Evolutionary conservation across 2,888 invertebrate species (phyloP).

Genomic region (Neria commutata): DNA sequence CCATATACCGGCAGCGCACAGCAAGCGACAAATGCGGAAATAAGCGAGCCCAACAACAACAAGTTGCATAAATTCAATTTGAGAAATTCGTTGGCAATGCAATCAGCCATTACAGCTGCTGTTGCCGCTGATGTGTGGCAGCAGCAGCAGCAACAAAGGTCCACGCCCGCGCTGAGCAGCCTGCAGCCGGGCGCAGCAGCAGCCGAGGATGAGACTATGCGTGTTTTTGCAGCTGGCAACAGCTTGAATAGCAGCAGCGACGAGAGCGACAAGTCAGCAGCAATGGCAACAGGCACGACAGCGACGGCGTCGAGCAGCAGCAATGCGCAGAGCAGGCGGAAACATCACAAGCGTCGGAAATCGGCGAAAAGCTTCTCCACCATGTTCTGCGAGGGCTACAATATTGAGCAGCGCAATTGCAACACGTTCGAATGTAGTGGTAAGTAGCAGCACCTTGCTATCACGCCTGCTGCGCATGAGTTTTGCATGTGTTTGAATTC

Average conservation of each 20-base stretch:
- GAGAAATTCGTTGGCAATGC: background rate
- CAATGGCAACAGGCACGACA: conserved; percentile 34
- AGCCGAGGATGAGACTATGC: background rate
- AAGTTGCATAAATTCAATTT: conserved; percentile 34
- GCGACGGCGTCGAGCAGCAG: conserved; percentile 10
- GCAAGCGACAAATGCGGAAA: conserved; percentile 24
- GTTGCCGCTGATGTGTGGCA: background rate
- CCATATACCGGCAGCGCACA: no score
- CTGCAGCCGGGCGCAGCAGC: background rate
- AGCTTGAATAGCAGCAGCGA: conserved; percentile 32
- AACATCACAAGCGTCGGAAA: conserved; percentile 42
- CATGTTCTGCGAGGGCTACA: conserved; percentile 61
- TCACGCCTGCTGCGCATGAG: no score
- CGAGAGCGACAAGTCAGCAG: background rate
- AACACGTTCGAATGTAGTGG: conserved; percentile 61
- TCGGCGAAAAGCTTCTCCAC: conserved; percentile 56
- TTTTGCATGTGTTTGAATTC: no score
- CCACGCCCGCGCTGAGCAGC: no score
- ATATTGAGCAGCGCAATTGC: conserved; percentile 62
- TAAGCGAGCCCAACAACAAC: conserved; percentile 19
- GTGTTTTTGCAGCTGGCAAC: background rate
- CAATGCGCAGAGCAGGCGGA: conserved; percentile 3
- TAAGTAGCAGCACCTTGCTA: conserved; percentile 38
- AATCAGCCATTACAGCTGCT: background rate
- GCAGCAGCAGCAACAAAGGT: background rate